Percentiles rank a stretch among this genome's conserved stretches.
Evolutionary conservation across 2,797 vertebrate species (phyloP).

Genomic region (Melanogrammus aeglefinus): DNA sequence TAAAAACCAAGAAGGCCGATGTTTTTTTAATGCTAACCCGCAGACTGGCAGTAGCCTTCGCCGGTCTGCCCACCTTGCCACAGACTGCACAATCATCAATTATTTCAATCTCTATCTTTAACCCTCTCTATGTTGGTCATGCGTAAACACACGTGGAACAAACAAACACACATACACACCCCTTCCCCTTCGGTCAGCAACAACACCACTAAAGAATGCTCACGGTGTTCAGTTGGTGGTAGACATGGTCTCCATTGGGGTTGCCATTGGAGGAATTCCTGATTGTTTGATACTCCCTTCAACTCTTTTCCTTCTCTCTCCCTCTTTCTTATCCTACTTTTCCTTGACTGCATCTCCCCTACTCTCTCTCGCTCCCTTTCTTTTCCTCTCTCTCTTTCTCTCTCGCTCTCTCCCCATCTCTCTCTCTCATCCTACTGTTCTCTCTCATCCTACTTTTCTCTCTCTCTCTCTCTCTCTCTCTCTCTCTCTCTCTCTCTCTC

Average conservation of each 20-base stretch:
- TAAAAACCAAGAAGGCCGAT: conserved; percentile 33
- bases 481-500: conserved; percentile 28
- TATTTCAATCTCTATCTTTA: not conserved
- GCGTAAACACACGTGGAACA: not conserved
- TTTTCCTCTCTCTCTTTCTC: conserved; percentile 28
- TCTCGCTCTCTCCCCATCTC: not conserved
- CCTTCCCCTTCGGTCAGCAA: not conserved
- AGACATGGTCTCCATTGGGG: conserved; percentile 46
- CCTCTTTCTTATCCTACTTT: not conserved
- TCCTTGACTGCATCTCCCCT: conserved; percentile 38
- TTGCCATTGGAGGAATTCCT: conserved; percentile 49
- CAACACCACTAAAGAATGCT: conserved; percentile 19
- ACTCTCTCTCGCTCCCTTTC: conserved; percentile 22
- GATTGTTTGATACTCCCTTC: conserved; percentile 10
- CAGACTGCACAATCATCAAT: conserved; percentile 1
- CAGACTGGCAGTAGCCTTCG: conserved; percentile 9
- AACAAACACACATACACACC: conserved; percentile 6
- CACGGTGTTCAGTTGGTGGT: conserved; percentile 39
- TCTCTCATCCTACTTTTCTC: conserved; percentile 29
- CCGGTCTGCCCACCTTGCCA: not conserved
- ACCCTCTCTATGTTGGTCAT: not conserved
- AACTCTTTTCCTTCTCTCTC: conserved; percentile 34
- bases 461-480: conserved; percentile 22
- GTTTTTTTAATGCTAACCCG: conserved; percentile 7
- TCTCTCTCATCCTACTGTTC: no score